Base-by-base conservation (phyloP, 2,797 vertebrate genomes). In the Vireo griseus region DNA sequence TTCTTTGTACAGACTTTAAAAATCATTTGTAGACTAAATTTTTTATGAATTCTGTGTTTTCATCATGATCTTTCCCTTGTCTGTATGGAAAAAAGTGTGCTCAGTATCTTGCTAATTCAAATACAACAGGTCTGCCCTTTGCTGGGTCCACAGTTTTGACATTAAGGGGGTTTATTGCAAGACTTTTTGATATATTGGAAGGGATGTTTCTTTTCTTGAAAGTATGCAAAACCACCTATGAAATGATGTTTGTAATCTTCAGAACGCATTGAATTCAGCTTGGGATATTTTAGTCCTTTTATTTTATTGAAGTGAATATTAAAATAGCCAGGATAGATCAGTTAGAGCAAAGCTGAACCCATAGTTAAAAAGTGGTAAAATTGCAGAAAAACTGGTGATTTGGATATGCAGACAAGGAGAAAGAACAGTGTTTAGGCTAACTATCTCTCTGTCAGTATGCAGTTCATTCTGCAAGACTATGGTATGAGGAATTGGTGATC, bases 381-480 rank as follows among this genome's bases (percentile, higher is more conserved):
- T 6, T 71, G 55, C 17, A 61, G 26, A 37, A 61, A 71, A 81
- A 11, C 4, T 37, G 33, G 8, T 54, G 19, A 39, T 72, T 62
- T 54, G 18, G 28, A 28, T 28, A 12, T 19, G 12, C 39, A 54
- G 33, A 28, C 24, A 54, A 82, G 19, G 33, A 62, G 33, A 54
- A 47, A 63, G 29, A 47, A 54, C 10, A 24, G 48, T 29, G 12
- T 33, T 54, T 24, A 47, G 11, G 40, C n/a, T 45, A 31, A 17
- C 28, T n/a, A 22, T 42, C 31, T 28, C 15, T 42, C 13, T 31
- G 22, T 37, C 47, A n/a, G 47, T 18, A 52, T 0, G 0, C 18
- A 31, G n/a, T 9, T 51, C 22, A 18, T 37, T 71, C 22, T 71
- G 28, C 11, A 52, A 18, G 39, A 26, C 15, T 52, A 18, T n/a